Evolutionary conservation across 1,140 invertebrate genomes (phyloP), one percentile per base, ranked within the genome.

Genomic region (Hirudo medicinalis): DNA sequence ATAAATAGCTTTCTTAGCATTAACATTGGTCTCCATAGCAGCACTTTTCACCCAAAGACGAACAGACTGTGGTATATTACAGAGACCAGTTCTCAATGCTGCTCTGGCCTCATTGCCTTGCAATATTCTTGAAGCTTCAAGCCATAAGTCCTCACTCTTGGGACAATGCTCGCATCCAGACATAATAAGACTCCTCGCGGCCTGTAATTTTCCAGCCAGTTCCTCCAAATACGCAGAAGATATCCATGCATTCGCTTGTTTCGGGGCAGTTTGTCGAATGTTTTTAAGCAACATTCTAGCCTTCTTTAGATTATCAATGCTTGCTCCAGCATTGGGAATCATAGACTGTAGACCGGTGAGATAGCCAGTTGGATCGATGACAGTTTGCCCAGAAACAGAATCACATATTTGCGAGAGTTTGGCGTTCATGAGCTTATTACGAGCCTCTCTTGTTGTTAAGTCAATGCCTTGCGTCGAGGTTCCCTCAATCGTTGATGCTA

Each of bases 361-460:
- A 80, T 99, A 99, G 17, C 96, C 96, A 83, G 99, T 99, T 0
- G 97, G 96, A 86, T 99, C 97, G 2, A 99, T 94, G 0, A 99
- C 96, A 22, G 97, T 99, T 85, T 99, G 97, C 5, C 97, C 97
- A 36, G 90, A 91, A 0, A 99, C 95, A 11, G 95, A 98, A 84
- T 99, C 96, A 0, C 95, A 99, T 19, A 96, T 90, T 84, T 99
- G 96, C 67, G 91, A 98, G 9, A 99, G 81, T 83, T 97, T 96
- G 0, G 99, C 96, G 79, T 96, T 95, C 96, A 99, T 99, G 3
- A 99, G 83, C 20, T 94, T 96, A 81, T 97, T 99, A 81, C 95
- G 87, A 0, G 97, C 97, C 85, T 99, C 94, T 57, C 54, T 96
- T 79, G 99, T 97, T 98, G 74, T 94, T 75, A 99, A 87, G 86